Evolutionary conservation across 2,113 vertebrate genomes (phyloP).

Genomic region (Microcebus ravelobensis): DNA sequence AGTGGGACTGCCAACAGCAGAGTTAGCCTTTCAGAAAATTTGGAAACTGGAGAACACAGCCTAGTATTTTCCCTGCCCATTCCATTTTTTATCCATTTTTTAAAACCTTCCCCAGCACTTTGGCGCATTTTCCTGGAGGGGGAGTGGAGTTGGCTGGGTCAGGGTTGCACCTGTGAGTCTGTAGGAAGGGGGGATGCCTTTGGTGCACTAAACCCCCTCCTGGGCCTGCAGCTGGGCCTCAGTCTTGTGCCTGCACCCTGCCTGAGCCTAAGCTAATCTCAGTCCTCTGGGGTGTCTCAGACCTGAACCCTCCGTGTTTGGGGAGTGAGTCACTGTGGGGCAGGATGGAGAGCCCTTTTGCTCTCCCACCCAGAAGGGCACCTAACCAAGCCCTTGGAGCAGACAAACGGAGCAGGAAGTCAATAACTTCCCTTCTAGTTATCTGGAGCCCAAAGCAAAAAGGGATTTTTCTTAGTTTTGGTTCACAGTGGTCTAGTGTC

Average conservation of each 20-base stretch:
- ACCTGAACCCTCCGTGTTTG: not conserved
- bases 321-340: not conserved
- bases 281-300: not conserved
- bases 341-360: not conserved
- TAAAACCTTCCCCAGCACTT: not conserved
- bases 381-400: not conserved
- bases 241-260: not conserved
- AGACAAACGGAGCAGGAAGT: not conserved
- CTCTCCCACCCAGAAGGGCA: not conserved
- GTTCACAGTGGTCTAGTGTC: not conserved
- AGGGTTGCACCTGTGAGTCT: slow-evolving; percentile 21
- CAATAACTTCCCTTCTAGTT: not conserved
- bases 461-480: not conserved
- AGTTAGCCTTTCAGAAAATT: not conserved
- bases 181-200: not conserved
- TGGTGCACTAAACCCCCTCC: not conserved
- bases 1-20: not conserved
- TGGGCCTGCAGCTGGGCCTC: not conserved
- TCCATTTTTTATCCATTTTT: not conserved
- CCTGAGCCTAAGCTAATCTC: not conserved
- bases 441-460: not conserved
- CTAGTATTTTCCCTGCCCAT: not conserved
- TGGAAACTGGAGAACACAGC: not conserved
- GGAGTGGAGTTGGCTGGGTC: not conserved
- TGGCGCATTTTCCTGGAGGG: not conserved